These are phyloP conservation scores for Turdus rufiventris DNA, from an alignment of 2,113 vertebrate species.

Conservation along the genomic window DNA sequence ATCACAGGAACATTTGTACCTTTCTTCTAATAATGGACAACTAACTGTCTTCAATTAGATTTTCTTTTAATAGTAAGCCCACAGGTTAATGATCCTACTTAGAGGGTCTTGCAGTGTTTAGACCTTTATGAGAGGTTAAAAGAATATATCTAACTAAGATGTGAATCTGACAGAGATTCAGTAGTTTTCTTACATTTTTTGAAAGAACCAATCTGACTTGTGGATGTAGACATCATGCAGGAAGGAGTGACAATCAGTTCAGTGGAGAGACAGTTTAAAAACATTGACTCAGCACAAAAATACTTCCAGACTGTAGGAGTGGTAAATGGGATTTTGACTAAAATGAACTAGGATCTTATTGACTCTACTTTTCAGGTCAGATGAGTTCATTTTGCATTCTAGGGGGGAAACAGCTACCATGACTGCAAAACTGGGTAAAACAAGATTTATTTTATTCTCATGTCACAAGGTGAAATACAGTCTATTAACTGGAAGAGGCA, in stretches of 20 bases:
- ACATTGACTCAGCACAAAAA: not conserved
- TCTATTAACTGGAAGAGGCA: conserved; percentile 9
- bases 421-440: conserved; percentile 11
- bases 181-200: not conserved
- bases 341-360: conserved; percentile 5
- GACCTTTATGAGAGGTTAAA: not conserved
- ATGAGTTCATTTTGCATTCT: conserved; percentile 24
- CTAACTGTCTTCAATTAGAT: not conserved
- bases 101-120: not conserved
- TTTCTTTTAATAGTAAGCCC: not conserved
- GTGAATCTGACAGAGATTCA: not conserved
- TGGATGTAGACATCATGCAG: not conserved
- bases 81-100: not conserved
- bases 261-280: not conserved
- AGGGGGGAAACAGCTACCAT: not conserved
- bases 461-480: conserved; percentile 34
- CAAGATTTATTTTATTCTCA: conserved; percentile 1
- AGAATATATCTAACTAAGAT: not conserved
- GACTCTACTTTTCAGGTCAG: not conserved
- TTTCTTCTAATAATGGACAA: not conserved
- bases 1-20: not conserved
- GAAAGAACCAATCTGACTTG: not conserved
- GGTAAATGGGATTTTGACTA: not conserved
- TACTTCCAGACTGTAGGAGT: not conserved
- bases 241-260: not conserved